Base-by-base conservation (phyloP, 2,888 invertebrate genomes). In the Drosophila sordidapex region DNA sequence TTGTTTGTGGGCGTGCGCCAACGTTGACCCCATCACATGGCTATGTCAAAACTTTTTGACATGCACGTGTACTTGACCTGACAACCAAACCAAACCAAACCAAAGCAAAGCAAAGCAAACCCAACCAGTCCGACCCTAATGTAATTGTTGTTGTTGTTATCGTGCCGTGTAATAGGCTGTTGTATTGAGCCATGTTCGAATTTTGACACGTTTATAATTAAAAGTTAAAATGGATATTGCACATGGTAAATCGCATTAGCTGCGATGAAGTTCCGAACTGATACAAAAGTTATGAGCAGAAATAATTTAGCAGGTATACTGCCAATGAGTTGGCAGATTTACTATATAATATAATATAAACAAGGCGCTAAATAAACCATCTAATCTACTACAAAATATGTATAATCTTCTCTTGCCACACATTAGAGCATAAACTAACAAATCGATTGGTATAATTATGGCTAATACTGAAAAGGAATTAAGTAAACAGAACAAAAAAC, bases 41-140 rank as follows among this genome's bases (percentile, higher is more conserved):
- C 53, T 60, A 59, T 81, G 86, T 85, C 83, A 83, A 74, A 88
- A 86, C 43, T 81, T 79, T 83, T 83, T 83, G 88, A 84, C 89
- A 83, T 74, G 81, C 75, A 74, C 81, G 70, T 78, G 88, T 83
- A 75, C 83, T 83, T 83, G 83, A 83, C 83, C 89, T 68, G 85
- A 69, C 83, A 72, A 68, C 73, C 78, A 60, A 54, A 61, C 54
- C 27, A 13, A 27, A 21, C 33, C 33, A 21, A 15, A 33, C 21
- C 33, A 27, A 25, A 18, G 1, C 48, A 48, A 25, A 18, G 8
- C 48, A 27, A 18, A 15, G 4, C 27, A 15, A 25, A 18, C 27
- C 46, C 46, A 48, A 8, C 25, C 46, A 5, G 43, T 21, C 21
- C 21, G 21, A 43, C 43, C 43, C 43, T 21, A 57, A 43, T 57